Evolutionary conservation across 2,797 vertebrate species (phyloP).

Genomic region (Betta splendens): DNA sequence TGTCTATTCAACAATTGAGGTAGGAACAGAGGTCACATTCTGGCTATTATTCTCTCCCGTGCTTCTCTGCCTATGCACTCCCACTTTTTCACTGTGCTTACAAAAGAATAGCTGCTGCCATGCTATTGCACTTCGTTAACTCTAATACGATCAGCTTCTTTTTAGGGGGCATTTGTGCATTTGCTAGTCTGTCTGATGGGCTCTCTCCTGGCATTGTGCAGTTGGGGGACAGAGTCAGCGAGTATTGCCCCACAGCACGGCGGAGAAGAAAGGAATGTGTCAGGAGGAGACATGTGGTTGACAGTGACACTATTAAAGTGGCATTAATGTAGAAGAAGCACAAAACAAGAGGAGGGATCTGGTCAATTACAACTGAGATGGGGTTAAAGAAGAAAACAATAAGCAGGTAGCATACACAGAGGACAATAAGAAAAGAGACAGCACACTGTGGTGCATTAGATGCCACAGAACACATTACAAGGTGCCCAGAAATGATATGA

Average conservation of each 20-base stretch:
- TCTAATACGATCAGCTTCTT: slow-evolving; percentile 84
- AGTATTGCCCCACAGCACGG: slow-evolving; percentile 54
- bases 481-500: not conserved
- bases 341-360: slow-evolving; percentile 1
- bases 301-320: slow-evolving; percentile 79
- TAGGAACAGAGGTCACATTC: slow-evolving; percentile 74
- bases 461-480: slow-evolving; percentile 16
- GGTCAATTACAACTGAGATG: slow-evolving; percentile 1
- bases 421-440: slow-evolving; percentile 10
- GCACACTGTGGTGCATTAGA: not conserved
- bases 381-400: slow-evolving; percentile 6
- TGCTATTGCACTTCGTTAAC: slow-evolving; percentile 79
- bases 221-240: slow-evolving; percentile 58
- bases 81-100: slow-evolving; percentile 67
- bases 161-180: slow-evolving; percentile 57
- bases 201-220: slow-evolving; percentile 60
- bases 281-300: slow-evolving; percentile 66
- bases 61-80: slow-evolving; percentile 65
- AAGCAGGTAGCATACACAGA: slow-evolving; percentile 18
- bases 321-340: slow-evolving; percentile 24
- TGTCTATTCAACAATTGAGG: slow-evolving; percentile 77
- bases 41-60: slow-evolving; percentile 73
- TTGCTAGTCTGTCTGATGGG: slow-evolving; percentile 37
- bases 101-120: slow-evolving; percentile 63
- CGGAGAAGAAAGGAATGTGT: slow-evolving; percentile 73